A percentile compares a stretch with the other conserved stretches of the same genome.
Evolutionary conservation across 2,888 invertebrate species (phyloP).

Genomic region (Dryomyza anilis): DNA sequence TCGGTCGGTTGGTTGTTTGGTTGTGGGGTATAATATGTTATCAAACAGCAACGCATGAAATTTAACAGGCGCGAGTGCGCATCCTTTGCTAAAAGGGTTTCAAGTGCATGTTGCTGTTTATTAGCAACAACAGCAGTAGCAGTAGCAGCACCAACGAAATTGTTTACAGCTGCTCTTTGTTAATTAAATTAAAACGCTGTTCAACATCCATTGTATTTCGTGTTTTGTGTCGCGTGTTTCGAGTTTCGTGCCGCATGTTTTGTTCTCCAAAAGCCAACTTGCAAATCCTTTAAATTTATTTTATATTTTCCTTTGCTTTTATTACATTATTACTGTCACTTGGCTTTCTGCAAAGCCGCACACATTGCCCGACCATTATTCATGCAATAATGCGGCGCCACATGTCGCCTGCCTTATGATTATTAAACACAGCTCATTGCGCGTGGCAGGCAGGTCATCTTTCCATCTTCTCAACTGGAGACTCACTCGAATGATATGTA

Average conservation of each 20-base stretch:
- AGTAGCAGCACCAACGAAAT: neutral
- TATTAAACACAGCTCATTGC: slow-evolving; percentile 14
- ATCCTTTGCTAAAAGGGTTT: neutral
- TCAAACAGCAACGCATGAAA: no score
- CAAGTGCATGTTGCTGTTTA: neutral
- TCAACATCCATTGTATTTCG: neutral
- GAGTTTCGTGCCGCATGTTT: neutral
- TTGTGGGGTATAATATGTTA: no score
- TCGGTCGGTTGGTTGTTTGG: neutral
- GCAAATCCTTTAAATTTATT: neutral
- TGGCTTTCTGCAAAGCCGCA: neutral
- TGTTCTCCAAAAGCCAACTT: neutral
- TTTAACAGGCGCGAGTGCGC: neutral
- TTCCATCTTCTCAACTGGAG: no score
- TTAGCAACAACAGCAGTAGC: neutral
- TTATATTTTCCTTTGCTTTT: neutral
- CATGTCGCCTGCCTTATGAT: slow-evolving; percentile 3
- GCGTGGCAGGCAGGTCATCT: no score
- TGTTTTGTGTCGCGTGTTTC: neutral
- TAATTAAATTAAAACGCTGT: neutral
- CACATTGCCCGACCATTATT: slow-evolving; percentile 6
- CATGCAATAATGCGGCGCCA: slow-evolving; percentile 1
- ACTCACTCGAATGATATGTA: no score
- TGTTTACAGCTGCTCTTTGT: neutral
- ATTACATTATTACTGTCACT: neutral